Conservation (phyloP, 2,113 vertebrate genomes). For the Tretioscincus oriximinensis region DNA sequence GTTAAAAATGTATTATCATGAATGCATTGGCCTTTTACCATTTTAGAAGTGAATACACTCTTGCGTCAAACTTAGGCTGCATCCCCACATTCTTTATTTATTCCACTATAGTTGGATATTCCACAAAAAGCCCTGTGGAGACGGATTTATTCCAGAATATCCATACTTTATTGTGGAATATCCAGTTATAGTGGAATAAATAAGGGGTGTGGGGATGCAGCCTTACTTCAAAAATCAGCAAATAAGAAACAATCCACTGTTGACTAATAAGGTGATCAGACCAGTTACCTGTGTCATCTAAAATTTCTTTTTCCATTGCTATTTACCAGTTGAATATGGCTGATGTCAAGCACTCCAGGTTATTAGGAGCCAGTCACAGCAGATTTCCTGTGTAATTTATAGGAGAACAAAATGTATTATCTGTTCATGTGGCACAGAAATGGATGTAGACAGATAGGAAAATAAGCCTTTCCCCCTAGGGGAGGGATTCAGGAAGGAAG, state of each 20-base stretch:
- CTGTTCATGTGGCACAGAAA: neutral
- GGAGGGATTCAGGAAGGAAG: neutral
- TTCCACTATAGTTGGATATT: too few species aligned
- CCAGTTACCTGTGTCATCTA: neutral
- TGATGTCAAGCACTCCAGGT: neutral
- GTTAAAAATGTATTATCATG: too few species aligned
- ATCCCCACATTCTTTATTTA: too few species aligned
- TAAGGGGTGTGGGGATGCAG: too few species aligned
- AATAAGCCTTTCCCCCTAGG: neutral
- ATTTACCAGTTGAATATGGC: neutral
- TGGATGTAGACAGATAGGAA: neutral
- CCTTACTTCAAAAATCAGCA: neutral
- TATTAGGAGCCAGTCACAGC: neutral
- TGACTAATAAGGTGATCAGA: neutral
- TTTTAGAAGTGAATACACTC: too few species aligned
- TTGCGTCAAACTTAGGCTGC: too few species aligned
- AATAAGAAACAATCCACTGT: neutral
- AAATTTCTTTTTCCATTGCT: neutral
- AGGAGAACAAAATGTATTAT: neutral
- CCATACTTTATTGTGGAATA: too few species aligned
- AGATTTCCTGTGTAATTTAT: neutral
- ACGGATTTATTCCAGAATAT: too few species aligned
- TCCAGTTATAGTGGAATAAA: too few species aligned
- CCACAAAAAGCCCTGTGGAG: too few species aligned
- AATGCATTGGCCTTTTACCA: too few species aligned